These are phyloP conservation scores for Heloderma charlesbogerti DNA, from an alignment of 2,113 vertebrate genomes.

Conservation along the genomic window DNA sequence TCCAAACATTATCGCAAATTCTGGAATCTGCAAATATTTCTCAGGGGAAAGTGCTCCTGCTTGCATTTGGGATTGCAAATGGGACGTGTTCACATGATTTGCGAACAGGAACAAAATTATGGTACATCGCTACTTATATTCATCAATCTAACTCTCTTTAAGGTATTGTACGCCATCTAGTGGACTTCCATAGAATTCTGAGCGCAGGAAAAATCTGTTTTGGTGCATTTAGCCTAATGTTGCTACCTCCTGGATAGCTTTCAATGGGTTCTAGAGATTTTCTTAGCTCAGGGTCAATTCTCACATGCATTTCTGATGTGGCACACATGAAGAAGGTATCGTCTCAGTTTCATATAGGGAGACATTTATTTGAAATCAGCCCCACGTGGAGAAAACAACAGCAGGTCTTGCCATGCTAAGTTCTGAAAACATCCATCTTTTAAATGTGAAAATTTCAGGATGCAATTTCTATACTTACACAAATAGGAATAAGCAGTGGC, in stretches of 20 bases:
- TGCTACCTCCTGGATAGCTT: background rate
- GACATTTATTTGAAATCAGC: background rate
- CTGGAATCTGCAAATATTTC: too few relatives aligned
- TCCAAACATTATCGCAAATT: too few relatives aligned
- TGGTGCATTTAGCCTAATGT: background rate
- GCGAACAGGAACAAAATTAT: too few relatives aligned
- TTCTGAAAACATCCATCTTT: too few relatives aligned
- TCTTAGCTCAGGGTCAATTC: background rate
- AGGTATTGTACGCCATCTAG: constrained; percentile 61
- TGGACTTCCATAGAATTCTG: constrained; percentile 16
- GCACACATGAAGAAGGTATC: background rate
- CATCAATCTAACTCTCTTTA: background rate
- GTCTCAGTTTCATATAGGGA: background rate
- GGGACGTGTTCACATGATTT: too few relatives aligned
- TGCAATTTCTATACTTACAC: too few relatives aligned
- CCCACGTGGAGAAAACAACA: background rate
- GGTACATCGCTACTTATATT: too few relatives aligned
- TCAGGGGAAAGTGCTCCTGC: too few relatives aligned
- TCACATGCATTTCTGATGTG: background rate
- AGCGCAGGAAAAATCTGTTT: background rate
- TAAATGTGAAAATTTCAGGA: too few relatives aligned
- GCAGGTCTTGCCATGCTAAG: background rate
- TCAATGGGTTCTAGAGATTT: background rate
- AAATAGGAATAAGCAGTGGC: too few relatives aligned
- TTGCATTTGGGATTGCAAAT: too few relatives aligned